Evolutionary conservation across 2,888 invertebrate species (phyloP).

Genomic region (Acleris sparsana): DNA sequence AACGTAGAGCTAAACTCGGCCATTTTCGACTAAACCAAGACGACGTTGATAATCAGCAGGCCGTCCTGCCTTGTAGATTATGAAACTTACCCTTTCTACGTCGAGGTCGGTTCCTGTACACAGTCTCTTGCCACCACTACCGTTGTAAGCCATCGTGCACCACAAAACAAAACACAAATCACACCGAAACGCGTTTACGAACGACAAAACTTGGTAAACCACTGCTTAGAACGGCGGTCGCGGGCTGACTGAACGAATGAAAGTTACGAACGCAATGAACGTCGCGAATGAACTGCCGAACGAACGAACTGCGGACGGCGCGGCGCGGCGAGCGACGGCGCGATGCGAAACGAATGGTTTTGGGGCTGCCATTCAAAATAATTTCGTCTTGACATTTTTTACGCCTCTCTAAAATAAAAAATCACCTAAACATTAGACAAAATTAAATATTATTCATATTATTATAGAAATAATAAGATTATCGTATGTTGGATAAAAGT

Average conservation of each 20-base stretch:
- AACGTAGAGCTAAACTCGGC: slow-evolving; percentile 74
- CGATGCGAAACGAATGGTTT: slow-evolving; percentile 32
- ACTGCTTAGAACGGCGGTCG: slow-evolving; percentile 55
- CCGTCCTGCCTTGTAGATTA: slow-evolving; percentile 49
- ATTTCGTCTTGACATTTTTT: neutral
- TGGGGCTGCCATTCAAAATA: slow-evolving; percentile 25
- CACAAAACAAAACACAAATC: slow-evolving; percentile 84
- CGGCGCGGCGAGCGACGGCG: slow-evolving; percentile 41
- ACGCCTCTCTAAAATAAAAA: neutral
- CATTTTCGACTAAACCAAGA: slow-evolving; percentile 67
- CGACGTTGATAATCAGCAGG: slow-evolving; percentile 57
- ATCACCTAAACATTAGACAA: neutral
- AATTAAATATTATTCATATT: too few relatives aligned
- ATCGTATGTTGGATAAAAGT: too few relatives aligned
- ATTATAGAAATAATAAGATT: too few relatives aligned
- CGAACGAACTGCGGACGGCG: slow-evolving; percentile 43
- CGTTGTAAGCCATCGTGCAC: slow-evolving; percentile 89
- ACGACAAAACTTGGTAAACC: slow-evolving; percentile 58
- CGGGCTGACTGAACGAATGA: slow-evolving; percentile 70
- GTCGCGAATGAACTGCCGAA: slow-evolving; percentile 44
- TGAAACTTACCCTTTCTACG: slow-evolving; percentile 77
- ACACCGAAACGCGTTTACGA: slow-evolving; percentile 76
- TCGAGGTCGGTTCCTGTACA: slow-evolving; percentile 79
- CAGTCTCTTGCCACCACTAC: slow-evolving; percentile 85
- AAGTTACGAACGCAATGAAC: slow-evolving; percentile 43